These are phyloP conservation scores for Gymnothorax javanicus DNA, from an alignment of 2,797 vertebrate species.

Conservation along the genomic window DNA sequence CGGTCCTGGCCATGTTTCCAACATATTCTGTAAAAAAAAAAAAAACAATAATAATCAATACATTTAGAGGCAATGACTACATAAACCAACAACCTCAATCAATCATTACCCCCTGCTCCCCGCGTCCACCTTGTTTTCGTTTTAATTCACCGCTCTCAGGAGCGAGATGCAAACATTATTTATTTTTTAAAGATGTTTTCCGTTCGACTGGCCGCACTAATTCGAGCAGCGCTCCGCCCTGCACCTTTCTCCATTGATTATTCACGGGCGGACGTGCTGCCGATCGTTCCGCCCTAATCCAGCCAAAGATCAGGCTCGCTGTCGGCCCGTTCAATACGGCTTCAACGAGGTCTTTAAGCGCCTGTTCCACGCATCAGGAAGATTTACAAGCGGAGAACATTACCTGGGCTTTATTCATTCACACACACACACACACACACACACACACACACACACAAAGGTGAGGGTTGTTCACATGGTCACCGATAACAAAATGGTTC, in stretches of 20 bases:
- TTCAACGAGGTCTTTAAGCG: neutral
- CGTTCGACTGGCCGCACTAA: constrained; percentile 5
- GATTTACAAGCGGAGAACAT: neutral
- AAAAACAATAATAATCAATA: neutral
- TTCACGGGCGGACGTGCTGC: neutral
- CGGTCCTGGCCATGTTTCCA: neutral
- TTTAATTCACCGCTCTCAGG: neutral
- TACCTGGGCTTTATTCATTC: neutral
- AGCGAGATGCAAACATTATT: neutral
- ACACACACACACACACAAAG: no score
- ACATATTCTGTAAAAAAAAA: neutral
- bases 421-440: no score
- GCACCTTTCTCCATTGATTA: constrained; percentile 7
- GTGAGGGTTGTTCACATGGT: no score
- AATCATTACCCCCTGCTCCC: neutral
- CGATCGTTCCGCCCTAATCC: neutral
- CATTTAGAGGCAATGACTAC: neutral
- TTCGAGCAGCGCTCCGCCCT: neutral
- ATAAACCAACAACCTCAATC: neutral
- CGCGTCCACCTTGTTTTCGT: neutral
- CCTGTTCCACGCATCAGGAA: neutral
- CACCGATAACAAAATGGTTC: no score
- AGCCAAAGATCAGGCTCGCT: neutral
- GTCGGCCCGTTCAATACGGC: neutral
- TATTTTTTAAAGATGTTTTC: neutral